Evolutionary conservation across 2,888 invertebrate genomes (phyloP).

Genomic region (Amblyjoppa proteus): DNA sequence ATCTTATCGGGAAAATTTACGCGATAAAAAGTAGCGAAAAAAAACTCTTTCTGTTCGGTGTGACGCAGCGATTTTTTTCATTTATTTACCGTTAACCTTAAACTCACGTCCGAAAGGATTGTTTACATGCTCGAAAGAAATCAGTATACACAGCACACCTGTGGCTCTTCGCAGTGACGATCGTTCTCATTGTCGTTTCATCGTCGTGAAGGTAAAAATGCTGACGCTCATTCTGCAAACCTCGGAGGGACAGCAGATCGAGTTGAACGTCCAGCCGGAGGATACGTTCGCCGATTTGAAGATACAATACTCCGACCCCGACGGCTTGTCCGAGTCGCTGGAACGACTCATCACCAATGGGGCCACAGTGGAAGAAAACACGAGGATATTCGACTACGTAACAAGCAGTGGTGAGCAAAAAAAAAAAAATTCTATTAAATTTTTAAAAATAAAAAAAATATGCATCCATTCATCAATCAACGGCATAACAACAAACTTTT

Average conservation of each 20-base stretch:
- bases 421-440: too few species aligned
- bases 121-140: conserved; percentile 22
- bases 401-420: conserved; percentile 57
- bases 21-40: background rate
- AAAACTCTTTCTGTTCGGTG: background rate
- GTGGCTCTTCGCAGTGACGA: conserved; percentile 2
- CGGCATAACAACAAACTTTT: too few species aligned
- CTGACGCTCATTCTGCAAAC: conserved; percentile 67
- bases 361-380: conserved; percentile 57
- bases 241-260: conserved; percentile 66
- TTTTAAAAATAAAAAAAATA: background rate
- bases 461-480: too few species aligned
- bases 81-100: conserved; percentile 18
- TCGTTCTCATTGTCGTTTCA: background rate
- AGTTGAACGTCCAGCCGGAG: conserved; percentile 65
- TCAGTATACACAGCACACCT: background rate
- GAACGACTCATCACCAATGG: conserved; percentile 67
- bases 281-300: conserved; percentile 68
- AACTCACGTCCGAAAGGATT: background rate
- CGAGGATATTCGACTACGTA: conserved; percentile 67
- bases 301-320: conserved; percentile 56
- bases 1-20: background rate
- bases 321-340: conserved; percentile 59
- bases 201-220: conserved; percentile 51
- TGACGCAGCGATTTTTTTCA: background rate